A percentile compares a stretch with the other conserved stretches of the same genome.
Evolutionary conservation across 2,888 invertebrate species (phyloP).

Genomic region (Platycnemis pennipes): DNA sequence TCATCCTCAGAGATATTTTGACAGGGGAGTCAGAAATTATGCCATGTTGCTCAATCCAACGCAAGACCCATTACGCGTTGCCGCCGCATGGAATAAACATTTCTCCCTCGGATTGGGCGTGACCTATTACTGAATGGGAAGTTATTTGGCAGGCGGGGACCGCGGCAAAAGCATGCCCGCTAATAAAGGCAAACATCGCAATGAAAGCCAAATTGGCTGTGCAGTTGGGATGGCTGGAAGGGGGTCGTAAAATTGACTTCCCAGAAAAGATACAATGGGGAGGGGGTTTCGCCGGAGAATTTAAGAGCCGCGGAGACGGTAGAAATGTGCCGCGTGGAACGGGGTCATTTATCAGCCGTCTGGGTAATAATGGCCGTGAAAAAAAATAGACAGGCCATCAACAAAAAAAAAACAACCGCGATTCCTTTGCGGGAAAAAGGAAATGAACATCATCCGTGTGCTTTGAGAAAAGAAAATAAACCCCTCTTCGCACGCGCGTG

Average conservation of each 20-base stretch:
- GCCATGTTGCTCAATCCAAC: not conserved
- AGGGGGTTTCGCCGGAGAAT: not conserved
- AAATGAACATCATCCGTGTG: not conserved
- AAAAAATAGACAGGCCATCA: not conserved
- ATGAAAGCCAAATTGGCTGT: not conserved
- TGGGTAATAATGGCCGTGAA: not conserved
- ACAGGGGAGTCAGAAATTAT: not conserved
- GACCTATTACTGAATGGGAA: not conserved
- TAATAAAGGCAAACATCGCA: constrained; percentile 7
- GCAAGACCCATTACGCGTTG: not conserved
- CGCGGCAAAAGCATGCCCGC: not conserved
- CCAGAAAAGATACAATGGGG: not conserved
- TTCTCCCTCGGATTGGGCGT: not conserved
- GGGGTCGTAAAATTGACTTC: constrained; percentile 38
- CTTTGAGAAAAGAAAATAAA: too few species aligned
- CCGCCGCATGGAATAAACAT: not conserved
- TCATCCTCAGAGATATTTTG: not conserved
- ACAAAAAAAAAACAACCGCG: not conserved
- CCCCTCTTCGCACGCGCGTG: not conserved
- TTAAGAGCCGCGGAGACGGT: not conserved
- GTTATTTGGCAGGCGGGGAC: not conserved
- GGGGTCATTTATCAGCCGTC: constrained; percentile 10
- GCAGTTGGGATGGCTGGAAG: not conserved
- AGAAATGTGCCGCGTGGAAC: not conserved
- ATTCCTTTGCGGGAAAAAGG: not conserved